Base-by-base conservation (phyloP, 2,888 invertebrate species). In the Muschampia staudingeri region DNA sequence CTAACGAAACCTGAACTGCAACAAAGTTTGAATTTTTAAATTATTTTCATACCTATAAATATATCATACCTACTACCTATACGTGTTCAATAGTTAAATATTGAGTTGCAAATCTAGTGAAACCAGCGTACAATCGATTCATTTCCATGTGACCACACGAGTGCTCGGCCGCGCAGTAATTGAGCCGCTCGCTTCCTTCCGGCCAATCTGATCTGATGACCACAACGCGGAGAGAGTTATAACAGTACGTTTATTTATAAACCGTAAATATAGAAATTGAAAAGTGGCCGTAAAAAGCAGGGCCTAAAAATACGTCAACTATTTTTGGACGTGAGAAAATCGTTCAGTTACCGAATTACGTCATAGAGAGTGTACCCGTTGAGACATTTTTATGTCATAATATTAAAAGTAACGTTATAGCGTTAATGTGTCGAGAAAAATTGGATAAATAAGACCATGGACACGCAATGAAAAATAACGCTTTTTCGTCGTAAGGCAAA, bases 181-280 rank as follows among this genome's bases (percentile, higher is more conserved):
- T 94, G 94, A 95, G 92, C 93, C 91, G 90, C 88, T 90, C 91
- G 92, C 93, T 95, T 96, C 96, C 96, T 96, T 95, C 96, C 96
- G 94, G 93, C 88, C 88, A 90, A 90, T 90, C 91, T 86, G 85
- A 84, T 82, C 25, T 25, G 25, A 25, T 25, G 82, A 76, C 70
- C 76, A 56, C 65, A 67, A 48, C 67, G 14, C 70, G 34, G 67
- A 67, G 65, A 73, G 52, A 65, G 61, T 44, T 44, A 73, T 69
- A 69, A 79, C 71, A 73, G 69, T 56, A 67, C 40, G 30, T 19
- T 67, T 76, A 76, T 76, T 65, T 76, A 61, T 75, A 75, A 40
- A 75, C 37, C 70, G 3, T 52, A 52, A 52, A 52, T 52, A 52
- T 16, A 52, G 6, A 2, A 52, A 14, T 52, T 12, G 52, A 52